Percentiles rank a stretch among this genome's conserved stretches.
Conservation (phyloP, 2,888 invertebrate species). For the Cosmia pyralina region DNA sequence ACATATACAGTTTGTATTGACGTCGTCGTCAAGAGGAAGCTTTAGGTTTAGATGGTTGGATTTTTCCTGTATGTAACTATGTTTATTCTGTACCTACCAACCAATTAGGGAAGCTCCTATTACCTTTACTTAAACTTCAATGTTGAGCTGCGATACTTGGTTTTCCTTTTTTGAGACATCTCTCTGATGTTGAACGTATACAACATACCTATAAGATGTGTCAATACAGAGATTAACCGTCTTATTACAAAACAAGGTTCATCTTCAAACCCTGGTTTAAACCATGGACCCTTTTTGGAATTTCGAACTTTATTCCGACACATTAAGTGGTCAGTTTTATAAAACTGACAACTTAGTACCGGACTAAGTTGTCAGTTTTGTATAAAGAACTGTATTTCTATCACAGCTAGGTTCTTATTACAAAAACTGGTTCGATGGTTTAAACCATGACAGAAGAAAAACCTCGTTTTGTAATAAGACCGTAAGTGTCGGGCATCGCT, state of each 20-base stretch:
- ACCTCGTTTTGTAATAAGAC: too few species aligned
- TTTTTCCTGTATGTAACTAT: constrained; percentile 7
- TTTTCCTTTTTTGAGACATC: not conserved
- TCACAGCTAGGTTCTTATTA: too few species aligned
- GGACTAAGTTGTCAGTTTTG: too few species aligned
- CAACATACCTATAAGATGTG: constrained; percentile 10
- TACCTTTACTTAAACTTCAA: constrained; percentile 18
- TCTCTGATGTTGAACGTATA: not conserved
- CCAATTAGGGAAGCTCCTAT: constrained; percentile 23
- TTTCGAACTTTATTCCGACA: too few species aligned
- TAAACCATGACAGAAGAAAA: too few species aligned
- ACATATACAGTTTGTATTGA: not conserved
- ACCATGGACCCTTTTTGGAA: too few species aligned
- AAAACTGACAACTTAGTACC: too few species aligned
- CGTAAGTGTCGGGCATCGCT: constrained; percentile 71
- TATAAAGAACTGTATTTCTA: too few species aligned
- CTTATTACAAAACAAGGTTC: too few species aligned
- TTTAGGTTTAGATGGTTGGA: not conserved
- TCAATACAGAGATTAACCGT: constrained; percentile 61
- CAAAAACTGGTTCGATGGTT: too few species aligned
- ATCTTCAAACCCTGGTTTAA: too few species aligned
- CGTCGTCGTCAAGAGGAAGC: constrained; percentile 23
- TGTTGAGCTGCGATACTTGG: constrained; percentile 2
- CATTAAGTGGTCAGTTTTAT: too few species aligned
- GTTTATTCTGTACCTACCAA: constrained; percentile 4